Evolutionary conservation across 2,888 invertebrate genomes (phyloP).

Genomic region (Cosmopolites sordidus): DNA sequence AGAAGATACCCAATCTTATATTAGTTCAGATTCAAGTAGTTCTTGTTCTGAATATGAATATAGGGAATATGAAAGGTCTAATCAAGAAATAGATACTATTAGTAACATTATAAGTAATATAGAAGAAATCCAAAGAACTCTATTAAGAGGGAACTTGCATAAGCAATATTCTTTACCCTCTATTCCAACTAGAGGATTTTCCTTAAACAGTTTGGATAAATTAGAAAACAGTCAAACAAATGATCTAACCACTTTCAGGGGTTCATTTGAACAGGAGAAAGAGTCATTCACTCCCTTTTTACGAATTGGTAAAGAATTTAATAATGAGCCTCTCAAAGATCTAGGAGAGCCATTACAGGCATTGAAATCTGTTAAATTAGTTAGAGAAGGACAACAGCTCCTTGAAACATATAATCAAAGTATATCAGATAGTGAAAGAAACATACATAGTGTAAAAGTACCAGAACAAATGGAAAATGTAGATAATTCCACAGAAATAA

Average conservation of each 20-base stretch:
- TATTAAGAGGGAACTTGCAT: constrained; percentile 26
- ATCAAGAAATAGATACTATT: constrained; percentile 52
- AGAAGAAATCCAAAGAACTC: constrained; percentile 33
- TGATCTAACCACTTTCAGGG: no score
- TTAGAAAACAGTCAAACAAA: background rate
- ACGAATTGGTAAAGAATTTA: background rate
- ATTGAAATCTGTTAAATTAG: background rate
- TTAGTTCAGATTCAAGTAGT: constrained; percentile 29
- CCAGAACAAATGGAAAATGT: background rate
- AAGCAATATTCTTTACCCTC: constrained; percentile 36
- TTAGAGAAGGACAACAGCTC: background rate
- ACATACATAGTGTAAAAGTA: no score
- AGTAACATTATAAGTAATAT: constrained; percentile 57
- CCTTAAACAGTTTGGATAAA: constrained; percentile 25
- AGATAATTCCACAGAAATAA: background rate
- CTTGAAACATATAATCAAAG: background rate
- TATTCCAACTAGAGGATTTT: constrained; percentile 30
- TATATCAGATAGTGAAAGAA: background rate
- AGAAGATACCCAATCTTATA: constrained; percentile 30
- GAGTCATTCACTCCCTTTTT: no score
- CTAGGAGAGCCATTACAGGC: background rate
- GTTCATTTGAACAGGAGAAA: no score
- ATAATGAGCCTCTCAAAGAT: background rate
- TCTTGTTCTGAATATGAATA: constrained; percentile 43
- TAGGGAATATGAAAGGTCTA: constrained; percentile 48